Evolutionary conservation across 2,797 vertebrate genomes (phyloP).

Genomic region (Sebastes taczanowskii): DNA sequence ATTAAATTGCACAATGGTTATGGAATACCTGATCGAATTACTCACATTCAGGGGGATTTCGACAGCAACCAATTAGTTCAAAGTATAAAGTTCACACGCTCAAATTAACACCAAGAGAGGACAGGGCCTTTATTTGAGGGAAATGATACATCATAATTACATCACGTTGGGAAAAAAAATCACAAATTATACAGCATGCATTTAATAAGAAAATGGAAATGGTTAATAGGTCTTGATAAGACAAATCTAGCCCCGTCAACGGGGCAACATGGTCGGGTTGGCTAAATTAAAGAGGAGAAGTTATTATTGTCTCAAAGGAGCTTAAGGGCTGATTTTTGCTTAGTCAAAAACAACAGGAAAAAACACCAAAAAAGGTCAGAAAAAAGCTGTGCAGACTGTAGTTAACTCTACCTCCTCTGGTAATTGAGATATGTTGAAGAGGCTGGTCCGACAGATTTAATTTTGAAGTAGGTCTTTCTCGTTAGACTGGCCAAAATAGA

Average conservation of each 20-base stretch:
- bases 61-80: conserved; percentile 85
- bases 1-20: conserved; percentile 85
- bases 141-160: conserved; percentile 83
- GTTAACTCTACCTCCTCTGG: conserved; percentile 61
- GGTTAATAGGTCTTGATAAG: conserved; percentile 80
- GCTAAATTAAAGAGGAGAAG: conserved; percentile 73
- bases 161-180: conserved; percentile 74
- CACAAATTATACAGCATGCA: conserved; percentile 75
- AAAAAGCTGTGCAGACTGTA: conserved; percentile 39
- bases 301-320: conserved; percentile 74
- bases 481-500: conserved; percentile 69
- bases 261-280: conserved; percentile 51
- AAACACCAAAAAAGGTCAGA: background rate
- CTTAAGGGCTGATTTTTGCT: conserved; percentile 59
- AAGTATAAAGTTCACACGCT: conserved; percentile 84
- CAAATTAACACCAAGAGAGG: conserved; percentile 81
- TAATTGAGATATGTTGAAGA: conserved; percentile 69
- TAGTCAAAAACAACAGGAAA: conserved; percentile 34
- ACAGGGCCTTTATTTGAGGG: conserved; percentile 80
- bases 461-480: conserved; percentile 60
- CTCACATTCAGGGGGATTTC: conserved; percentile 82
- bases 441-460: conserved; percentile 59
- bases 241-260: conserved; percentile 73
- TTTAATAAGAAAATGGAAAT: conserved; percentile 83
- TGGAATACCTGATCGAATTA: conserved; percentile 85